Evolutionary conservation across 2,113 vertebrate genomes (phyloP).

Genomic region (Perca fluviatilis): DNA sequence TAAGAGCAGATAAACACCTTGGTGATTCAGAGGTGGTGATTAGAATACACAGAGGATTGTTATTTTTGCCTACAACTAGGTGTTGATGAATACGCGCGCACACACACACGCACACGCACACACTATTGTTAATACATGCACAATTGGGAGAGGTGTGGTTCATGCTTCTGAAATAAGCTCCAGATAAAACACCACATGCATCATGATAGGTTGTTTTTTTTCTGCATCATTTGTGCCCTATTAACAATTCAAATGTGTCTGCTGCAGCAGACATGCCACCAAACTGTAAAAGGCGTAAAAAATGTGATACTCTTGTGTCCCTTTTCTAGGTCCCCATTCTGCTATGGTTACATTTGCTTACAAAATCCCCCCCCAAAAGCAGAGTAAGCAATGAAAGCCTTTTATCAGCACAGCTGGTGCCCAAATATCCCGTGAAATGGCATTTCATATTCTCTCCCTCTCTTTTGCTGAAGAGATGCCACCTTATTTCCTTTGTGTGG

Average conservation of each 20-base stretch:
- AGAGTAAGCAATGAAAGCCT: conserved; percentile 63
- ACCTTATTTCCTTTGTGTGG: conserved; percentile 62
- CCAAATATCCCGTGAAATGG: conserved; percentile 66
- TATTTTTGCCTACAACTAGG: conserved; percentile 18
- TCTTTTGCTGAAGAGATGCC: conserved; percentile 46
- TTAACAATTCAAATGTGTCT: conserved; percentile 50
- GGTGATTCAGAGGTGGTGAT: conserved; percentile 37
- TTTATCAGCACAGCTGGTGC: conserved; percentile 69
- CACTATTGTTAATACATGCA: not conserved
- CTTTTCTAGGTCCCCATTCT: conserved; percentile 36
- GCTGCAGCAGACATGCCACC: not conserved
- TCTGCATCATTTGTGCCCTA: conserved; percentile 18
- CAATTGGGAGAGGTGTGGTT: not conserved
- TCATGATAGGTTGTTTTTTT: conserved; percentile 19
- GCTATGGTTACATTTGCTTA: conserved; percentile 33
- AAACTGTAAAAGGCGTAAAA: conserved; percentile 23
- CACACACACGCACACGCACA: no score
- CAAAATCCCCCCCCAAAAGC: conserved; percentile 57
- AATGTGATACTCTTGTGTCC: conserved; percentile 24
- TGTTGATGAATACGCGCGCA: conserved; percentile 7
- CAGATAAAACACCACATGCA: not conserved
- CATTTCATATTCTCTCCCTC: conserved; percentile 70
- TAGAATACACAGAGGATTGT: conserved; percentile 17
- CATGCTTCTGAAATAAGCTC: not conserved
- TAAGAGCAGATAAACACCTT: conserved; percentile 54